Evolutionary conservation across 2,113 vertebrate genomes (phyloP).

Genomic region (Holacanthus passer): DNA sequence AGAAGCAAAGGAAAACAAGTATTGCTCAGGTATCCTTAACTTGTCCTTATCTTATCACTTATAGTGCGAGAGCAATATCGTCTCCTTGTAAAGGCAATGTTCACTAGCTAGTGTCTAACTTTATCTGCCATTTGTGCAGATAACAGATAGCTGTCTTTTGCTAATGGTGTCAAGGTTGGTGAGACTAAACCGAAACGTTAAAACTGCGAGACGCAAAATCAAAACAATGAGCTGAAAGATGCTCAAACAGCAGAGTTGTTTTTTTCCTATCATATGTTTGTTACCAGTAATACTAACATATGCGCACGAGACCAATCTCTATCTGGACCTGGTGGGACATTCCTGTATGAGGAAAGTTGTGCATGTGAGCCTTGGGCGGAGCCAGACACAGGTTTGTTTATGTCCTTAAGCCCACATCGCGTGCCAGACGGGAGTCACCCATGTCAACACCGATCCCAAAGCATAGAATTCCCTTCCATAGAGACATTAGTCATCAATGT

Average conservation of each 20-base stretch:
- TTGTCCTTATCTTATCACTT: too few species aligned
- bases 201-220: not conserved
- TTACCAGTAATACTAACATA: not conserved
- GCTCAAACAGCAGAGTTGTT: not conserved
- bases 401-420: slow-evolving; percentile 74
- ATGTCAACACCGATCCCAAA: slow-evolving; percentile 70
- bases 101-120: too few species aligned
- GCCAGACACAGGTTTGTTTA: slow-evolving; percentile 75
- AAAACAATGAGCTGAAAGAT: not conserved
- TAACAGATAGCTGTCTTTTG: too few species aligned
- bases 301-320: not conserved
- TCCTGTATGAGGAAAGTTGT: slow-evolving; percentile 40
- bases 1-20: not conserved
- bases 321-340: slow-evolving; percentile 25
- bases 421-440: slow-evolving; percentile 76
- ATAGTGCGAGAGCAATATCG: too few species aligned
- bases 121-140: not conserved
- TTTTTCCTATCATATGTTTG: not conserved
- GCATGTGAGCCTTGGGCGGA: slow-evolving; percentile 19
- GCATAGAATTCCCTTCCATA: slow-evolving; percentile 64
- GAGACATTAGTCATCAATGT: slow-evolving; percentile 75
- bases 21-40: too few species aligned
- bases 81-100: too few species aligned
- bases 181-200: not conserved
- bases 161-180: not conserved